Evolutionary conservation across 2,113 vertebrate genomes (phyloP), one percentile per base, ranked within the genome.

Genomic region (Micronycteris hirsuta): DNA sequence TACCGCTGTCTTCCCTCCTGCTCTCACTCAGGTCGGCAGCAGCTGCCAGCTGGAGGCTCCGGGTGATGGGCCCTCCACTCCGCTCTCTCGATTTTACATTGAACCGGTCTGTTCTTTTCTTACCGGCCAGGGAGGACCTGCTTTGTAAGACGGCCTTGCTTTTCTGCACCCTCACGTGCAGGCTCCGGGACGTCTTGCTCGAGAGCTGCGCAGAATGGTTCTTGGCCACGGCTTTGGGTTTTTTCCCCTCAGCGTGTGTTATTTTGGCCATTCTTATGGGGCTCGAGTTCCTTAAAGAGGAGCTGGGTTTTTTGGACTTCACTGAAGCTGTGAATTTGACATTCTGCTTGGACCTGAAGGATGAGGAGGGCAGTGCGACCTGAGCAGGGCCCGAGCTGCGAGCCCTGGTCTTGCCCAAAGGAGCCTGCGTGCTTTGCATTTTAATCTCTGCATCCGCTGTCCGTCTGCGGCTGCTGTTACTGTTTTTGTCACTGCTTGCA

Each of bases 351-450:
- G 97, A 96, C 95, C 98, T 97, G 97, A 98, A 98, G 87, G 99
- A 98, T 0, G 98, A 93, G 6, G 99, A 95, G 47, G 98, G 97
- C 56, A 98, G 94, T 1, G 99, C 98, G 13, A 96, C 95, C 1
- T 97, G 97, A 0, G 97, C 10, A 0, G 99, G 98, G 20, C 98
- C 98, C 0, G 99, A 98, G 92, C 98, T 98, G 5, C 99, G 99
- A 0, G 99, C 99, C 91, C 99, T 98, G 0, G 99, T 99, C 98
- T 99, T 99, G 71, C 99, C 99, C 95, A 99, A 82, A 1, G 99
- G 99, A n/a, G 99, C 98, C 89, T 99, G 99, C 26, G 98, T 98
- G 73, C 97, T 94, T 58, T 99, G 99, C 97, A 98, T 99, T 94
- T 99, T 99, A 78, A 99, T 99, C 87, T 99, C 99, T 0, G 98